Base-by-base conservation (phyloP, 1,140 invertebrate species). In the Cylas formicarius region DNA sequence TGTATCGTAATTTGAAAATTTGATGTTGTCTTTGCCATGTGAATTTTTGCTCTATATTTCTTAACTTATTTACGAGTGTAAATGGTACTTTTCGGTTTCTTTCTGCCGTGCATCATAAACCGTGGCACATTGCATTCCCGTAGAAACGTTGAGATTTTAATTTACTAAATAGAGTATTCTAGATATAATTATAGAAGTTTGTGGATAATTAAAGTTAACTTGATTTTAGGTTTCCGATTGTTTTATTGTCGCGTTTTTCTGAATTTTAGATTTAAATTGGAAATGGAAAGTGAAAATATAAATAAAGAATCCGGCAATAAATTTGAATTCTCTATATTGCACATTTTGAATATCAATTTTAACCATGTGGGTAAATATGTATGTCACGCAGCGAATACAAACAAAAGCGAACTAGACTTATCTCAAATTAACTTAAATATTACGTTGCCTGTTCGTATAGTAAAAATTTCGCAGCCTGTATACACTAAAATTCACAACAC, bases 401-500 rank as follows among this genome's bases (percentile, higher is more conserved):
- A 60, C 26, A 45, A 55, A 37, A 28, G 31, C 31, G 52, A 58
- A 31, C 47, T 65, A 21, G 61, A 59, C 44, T 52, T 62, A 47
- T 44, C 55, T 42, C 53, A 49, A 33, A 58, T 63, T 27, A 46
- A 65, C 21, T 55, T 72, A 34, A 64, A 72, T 50, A 65, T 68
- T 20, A 63, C 67, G 29, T 58, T 60, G 32, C 68, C 73, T 24
- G 73, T 66, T 44, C 68, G 67, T 52, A 57, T 76, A 40, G 44
- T 61, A 24, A 47, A 67, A 38, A 72, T 67, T 29, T 58, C 68
- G 11, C 58, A 63, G 34, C 58, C 56, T 33, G 56, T 72, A 1
- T 72, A 68, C 43, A 61, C 67, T 14, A 76, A 73, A 56, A 66
- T 73, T 9, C 64, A 67, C 11, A 60, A 72, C 32, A 50, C 60